Evolutionary conservation across 2,888 invertebrate species (phyloP).

Genomic region (Monoplex corrugatus): DNA sequence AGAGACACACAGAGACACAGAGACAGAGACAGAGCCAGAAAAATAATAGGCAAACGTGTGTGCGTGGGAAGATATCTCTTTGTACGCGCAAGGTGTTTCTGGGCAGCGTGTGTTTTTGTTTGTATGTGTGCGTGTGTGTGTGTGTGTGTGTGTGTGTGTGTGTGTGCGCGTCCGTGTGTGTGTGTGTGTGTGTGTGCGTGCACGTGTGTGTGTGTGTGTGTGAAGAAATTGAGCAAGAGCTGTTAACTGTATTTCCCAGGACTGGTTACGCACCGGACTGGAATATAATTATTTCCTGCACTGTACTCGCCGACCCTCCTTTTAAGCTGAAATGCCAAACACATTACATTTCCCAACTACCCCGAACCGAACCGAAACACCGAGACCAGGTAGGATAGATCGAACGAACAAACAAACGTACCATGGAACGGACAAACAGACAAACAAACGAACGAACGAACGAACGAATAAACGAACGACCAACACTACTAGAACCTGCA

Average conservation of each 20-base stretch:
- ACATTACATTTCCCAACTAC: neutral
- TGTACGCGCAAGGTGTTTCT: no score
- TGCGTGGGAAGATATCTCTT: no score
- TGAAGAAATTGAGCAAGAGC: neutral
- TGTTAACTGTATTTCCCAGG: neutral
- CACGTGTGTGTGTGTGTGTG: neutral
- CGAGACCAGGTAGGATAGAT: no score
- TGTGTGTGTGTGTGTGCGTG: neutral
- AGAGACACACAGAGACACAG: no score
- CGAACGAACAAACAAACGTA: no score
- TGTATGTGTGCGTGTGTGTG: slow-evolving; percentile 1
- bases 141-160: neutral
- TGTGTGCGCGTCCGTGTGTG: neutral
- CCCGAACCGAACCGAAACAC: neutral
- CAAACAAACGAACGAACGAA: no score
- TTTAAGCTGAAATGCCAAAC: neutral
- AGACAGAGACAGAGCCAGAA: no score
- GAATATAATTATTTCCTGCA: neutral
- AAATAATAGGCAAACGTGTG: no score
- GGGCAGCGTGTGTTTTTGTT: neutral
- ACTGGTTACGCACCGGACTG: neutral
- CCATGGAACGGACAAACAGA: no score
- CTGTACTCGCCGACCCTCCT: neutral
- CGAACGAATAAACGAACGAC: no score
- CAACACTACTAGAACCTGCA: neutral